phyloP scores from a whole-genome alignment of 2,113 vertebrate species.

The Eupsittula cactorum region DNA sequence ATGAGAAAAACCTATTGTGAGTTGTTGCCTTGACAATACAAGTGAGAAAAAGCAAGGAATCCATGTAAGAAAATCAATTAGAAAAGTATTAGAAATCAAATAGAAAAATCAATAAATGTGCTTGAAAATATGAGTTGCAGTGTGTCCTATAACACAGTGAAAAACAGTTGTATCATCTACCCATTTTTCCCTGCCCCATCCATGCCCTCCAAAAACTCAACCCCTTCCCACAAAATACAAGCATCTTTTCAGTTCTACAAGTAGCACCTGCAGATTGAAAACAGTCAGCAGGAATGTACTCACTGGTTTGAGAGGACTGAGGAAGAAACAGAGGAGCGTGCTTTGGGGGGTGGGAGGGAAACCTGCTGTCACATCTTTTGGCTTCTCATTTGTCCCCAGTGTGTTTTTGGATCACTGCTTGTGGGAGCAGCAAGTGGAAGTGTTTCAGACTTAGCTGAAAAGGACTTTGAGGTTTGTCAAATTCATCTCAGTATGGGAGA shows the following conservation, averaged over 20 bases:
- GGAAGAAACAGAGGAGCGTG: neutral
- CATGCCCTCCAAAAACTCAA: rapidly evolving
- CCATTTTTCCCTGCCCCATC: neutral
- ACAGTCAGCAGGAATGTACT: neutral
- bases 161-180: neutral
- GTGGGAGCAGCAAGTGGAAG: neutral
- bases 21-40: neutral
- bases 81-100: neutral
- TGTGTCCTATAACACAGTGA: neutral
- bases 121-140: neutral
- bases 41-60: neutral
- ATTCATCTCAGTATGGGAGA: neutral
- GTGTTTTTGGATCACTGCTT: neutral
- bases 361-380: rapidly evolving
- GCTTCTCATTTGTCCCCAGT: rapidly evolving
- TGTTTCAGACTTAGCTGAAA: neutral
- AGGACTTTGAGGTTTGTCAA: conserved; percentile 10
- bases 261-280: neutral
- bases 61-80: neutral
- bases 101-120: neutral
- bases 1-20: neutral
- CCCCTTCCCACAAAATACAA: neutral
- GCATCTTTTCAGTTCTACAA: neutral
- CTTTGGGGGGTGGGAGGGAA: neutral
- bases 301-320: neutral